Conservation (phyloP, 2,113 vertebrate genomes). For the Ascaphus truei region DNA sequence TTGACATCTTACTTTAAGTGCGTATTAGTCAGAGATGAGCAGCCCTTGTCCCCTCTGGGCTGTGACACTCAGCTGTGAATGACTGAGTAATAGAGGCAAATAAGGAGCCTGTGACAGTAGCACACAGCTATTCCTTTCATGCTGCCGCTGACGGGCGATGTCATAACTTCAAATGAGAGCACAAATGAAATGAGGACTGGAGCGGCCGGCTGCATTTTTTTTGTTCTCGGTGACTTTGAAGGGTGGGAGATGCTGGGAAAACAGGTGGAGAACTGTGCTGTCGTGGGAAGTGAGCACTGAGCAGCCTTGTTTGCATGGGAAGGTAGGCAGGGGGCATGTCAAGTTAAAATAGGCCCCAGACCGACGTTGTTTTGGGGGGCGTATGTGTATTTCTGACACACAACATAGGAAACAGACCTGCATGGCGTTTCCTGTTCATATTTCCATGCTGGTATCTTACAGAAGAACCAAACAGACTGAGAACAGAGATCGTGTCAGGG, state of each 20-base stretch:
- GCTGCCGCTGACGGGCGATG: background rate
- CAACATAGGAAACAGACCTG: background rate
- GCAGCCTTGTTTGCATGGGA: background rate
- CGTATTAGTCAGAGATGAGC: constrained; percentile 45
- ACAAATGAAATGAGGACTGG: too few relatives aligned
- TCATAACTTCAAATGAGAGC: constrained; percentile 10
- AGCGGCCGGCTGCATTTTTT: too few relatives aligned
- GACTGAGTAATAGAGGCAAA: constrained; percentile 28
- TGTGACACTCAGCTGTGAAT: constrained; percentile 9
- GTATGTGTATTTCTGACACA: background rate
- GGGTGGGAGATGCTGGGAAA: background rate
- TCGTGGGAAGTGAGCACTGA: background rate
- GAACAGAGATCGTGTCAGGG: background rate
- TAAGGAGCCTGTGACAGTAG: constrained; percentile 1
- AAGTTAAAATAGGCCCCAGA: too few relatives aligned
- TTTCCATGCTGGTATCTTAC: background rate
- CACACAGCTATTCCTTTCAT: constrained; percentile 22
- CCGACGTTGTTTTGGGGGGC: too few relatives aligned
- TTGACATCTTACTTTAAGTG: constrained; percentile 56
- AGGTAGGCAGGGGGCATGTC: background rate
- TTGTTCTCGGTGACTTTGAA: background rate
- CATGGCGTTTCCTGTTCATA: background rate
- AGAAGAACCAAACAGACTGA: background rate
- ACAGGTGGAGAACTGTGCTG: background rate
- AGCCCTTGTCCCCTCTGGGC: background rate